A percentile compares a stretch with the other conserved stretches of the same genome.
These are phyloP conservation scores for Noctuana brunneofusca DNA, from an alignment of 2,888 invertebrate genomes.

Conservation along the genomic window DNA sequence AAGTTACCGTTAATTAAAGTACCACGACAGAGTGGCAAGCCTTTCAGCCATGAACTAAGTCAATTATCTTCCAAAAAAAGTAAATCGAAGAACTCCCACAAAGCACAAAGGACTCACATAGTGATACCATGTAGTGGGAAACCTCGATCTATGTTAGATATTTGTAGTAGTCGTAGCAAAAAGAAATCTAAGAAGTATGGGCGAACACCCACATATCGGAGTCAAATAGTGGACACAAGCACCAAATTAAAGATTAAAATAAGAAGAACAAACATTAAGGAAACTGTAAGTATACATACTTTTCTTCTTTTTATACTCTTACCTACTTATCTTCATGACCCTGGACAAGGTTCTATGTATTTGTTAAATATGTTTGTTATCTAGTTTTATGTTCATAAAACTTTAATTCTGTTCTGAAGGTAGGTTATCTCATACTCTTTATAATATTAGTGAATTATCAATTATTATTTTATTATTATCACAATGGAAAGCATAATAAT, in stretches of 20 bases:
- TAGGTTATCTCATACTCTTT: too few relatives aligned
- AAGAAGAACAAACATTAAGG: conserved; percentile 82
- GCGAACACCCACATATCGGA: conserved; percentile 78
- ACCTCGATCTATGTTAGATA: conserved; percentile 77
- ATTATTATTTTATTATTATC: too few relatives aligned
- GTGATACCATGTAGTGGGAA: conserved; percentile 77
- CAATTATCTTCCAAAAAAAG: conserved; percentile 80
- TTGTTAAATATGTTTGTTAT: not conserved
- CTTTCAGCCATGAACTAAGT: conserved; percentile 82
- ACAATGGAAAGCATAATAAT: too few relatives aligned
- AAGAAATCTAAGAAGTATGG: conserved; percentile 76
- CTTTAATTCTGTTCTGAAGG: too few relatives aligned
- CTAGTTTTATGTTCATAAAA: not conserved
- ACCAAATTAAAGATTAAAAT: conserved; percentile 88
- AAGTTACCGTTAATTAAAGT: conserved; percentile 75
- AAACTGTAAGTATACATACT: conserved; percentile 60
- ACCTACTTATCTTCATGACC: not conserved
- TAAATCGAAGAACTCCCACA: conserved; percentile 64
- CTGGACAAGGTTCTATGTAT: not conserved
- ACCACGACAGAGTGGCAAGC: conserved; percentile 75
- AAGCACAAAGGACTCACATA: conserved; percentile 67
- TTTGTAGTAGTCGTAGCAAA: conserved; percentile 76
- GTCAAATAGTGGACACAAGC: conserved; percentile 85
- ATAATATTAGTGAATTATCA: too few relatives aligned
- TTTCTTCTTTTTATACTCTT: not conserved